Percentiles rank a stretch among this genome's conserved stretches.
Evolutionary conservation across 1,140 invertebrate species (phyloP).

Genomic region (Penaeus indicus): DNA sequence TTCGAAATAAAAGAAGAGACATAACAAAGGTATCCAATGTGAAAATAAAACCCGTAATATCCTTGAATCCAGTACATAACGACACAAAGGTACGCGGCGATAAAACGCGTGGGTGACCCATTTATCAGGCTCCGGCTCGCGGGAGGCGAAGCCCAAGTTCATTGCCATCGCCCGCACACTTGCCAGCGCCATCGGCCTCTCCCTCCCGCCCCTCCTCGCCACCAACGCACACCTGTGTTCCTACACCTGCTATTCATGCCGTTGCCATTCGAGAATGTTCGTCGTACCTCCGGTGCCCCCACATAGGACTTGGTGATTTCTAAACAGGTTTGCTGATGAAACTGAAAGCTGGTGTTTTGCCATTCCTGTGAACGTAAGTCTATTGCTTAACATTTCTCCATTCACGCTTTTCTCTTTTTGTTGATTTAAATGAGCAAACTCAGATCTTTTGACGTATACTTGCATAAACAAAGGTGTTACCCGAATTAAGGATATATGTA

Average conservation of each 20-base stretch:
- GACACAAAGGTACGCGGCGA: not conserved
- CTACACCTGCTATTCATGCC: not conserved
- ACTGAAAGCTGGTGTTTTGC: too few relatives aligned
- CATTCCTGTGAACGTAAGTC: too few relatives aligned
- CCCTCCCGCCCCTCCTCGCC: not conserved
- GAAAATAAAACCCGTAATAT: too few relatives aligned
- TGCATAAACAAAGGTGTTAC: too few relatives aligned
- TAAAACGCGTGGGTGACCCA: not conserved
- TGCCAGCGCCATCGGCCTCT: not conserved
- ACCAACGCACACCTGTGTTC: not conserved
- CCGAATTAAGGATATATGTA: too few relatives aligned
- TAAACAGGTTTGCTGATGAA: not conserved
- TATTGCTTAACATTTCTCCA: too few relatives aligned
- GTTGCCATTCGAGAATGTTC: not conserved
- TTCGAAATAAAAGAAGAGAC: too few relatives aligned
- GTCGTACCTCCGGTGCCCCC: not conserved
- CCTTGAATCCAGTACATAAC: not conserved
- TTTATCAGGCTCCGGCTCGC: not conserved
- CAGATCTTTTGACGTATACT: too few relatives aligned
- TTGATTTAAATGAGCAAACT: too few relatives aligned
- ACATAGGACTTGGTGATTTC: not conserved
- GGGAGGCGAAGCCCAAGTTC: not conserved
- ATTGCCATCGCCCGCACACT: not conserved
- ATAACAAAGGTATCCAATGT: too few relatives aligned
- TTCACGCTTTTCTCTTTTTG: too few relatives aligned